Evolutionary conservation across 2,113 vertebrate genomes (phyloP), one percentile per base, ranked within the genome.

Genomic region (Petrocephalus zakoni): DNA sequence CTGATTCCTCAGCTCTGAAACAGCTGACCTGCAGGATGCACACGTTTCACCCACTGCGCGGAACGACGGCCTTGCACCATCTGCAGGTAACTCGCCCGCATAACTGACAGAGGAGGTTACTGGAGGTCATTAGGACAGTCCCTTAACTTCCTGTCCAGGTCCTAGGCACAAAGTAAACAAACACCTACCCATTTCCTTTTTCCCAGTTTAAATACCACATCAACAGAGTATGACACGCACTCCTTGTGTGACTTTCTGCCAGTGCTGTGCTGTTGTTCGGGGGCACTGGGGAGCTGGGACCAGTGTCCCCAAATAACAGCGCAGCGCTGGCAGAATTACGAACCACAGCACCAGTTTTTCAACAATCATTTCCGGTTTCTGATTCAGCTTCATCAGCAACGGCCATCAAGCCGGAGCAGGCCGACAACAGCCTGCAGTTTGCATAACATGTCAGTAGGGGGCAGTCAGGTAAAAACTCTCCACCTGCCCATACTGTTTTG

Each of bases 1-100:
- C 42, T 95, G 92, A 90, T 87, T 93, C 93, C 92, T 95, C 90
- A 97, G 91, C 85, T 95, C 94, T 78, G 92, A 94, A 53, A 95
- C 92, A 2, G 89, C 52, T 29, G 92, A 90, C 91, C 94, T 97
- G 56, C 75, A 89, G 49, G 46, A 86, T 46, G n/a, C n/a, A 83
- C 83, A 85, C 17, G 25, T 46, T 10, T 87, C 7, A 83, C 46
- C 21, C 46, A 47, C 46, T n/a, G 37, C 1, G 22, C 46, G 7
- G 42, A 81, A 17, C 11, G 15, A 46, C 75, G 9, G 42, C 7
- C 15, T 34, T 46, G 17, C 34, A 81, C 2, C 34, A 81, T 42
- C 37, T 78, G 25, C 72, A 5, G 25, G 34, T 25, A 78, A 34
- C 15, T 78, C 4, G 2, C 75, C 34, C n/a, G n/a, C 10, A n/a